Evolutionary conservation across 2,797 vertebrate genomes (phyloP).

Genomic region (Lemur catta): DNA sequence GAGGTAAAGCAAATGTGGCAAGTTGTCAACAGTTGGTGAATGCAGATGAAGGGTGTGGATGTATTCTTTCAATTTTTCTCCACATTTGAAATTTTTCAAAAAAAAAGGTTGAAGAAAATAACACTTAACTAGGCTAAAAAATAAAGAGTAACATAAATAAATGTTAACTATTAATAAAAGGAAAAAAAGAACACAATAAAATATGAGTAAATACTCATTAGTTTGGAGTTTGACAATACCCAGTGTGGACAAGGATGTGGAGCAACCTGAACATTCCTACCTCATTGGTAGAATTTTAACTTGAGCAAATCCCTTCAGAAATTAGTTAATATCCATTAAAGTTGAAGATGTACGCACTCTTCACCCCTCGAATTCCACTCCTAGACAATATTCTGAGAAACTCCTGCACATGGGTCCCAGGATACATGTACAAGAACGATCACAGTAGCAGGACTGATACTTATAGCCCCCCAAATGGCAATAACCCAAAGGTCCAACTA

Average conservation of each 20-base stretch:
- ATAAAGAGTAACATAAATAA: not conserved
- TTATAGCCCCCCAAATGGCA: not conserved
- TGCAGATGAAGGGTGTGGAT: not conserved
- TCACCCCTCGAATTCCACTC: constrained; percentile 20
- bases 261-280: not conserved
- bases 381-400: not conserved
- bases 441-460: not conserved
- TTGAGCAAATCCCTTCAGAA: not conserved
- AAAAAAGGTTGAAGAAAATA: constrained; percentile 38
- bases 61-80: constrained; percentile 24
- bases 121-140: not conserved
- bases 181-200: not conserved
- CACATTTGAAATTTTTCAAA: constrained; percentile 23
- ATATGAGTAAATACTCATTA: not conserved
- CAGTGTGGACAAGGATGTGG: not conserved
- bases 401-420: not conserved
- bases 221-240: not conserved
- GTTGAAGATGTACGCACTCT: not conserved
- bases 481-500: not conserved
- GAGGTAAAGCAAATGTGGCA: not conserved
- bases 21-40: not conserved
- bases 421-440: not conserved
- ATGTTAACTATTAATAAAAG: constrained; percentile 5
- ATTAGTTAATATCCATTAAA: constrained; percentile 8
- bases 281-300: not conserved